Evolutionary conservation across 2,797 vertebrate genomes (phyloP), one percentile per base, ranked within the genome.

Genomic region (Gymnoscopelus braueri): DNA sequence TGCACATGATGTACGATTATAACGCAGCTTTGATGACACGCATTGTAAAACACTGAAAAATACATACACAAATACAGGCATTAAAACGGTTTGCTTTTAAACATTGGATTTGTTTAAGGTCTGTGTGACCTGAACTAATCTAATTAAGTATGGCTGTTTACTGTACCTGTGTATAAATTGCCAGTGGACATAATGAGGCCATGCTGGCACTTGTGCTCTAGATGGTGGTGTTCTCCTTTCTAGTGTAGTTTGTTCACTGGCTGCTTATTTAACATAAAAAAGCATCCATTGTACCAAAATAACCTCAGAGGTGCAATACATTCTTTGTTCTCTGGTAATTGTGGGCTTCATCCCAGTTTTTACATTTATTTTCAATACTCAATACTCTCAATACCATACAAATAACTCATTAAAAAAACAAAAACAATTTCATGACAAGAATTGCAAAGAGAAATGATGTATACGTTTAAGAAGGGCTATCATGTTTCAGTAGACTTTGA

Each of bases 191-290:
- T 32, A 29, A 13, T 29, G 35, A 32, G 57, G 64, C 53, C 14
- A 19, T 71, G n/a, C 65, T 54, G 2, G 2, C 32, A 26, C 3
- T 55, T 54, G 32, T 61, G 55, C 80, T 77, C 75, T 79, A 84
- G 82, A 71, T 81, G 84, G 80, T 62, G 51, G 29, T 74, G 74
- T 84, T 79, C 66, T 74, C 71, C 71, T 63, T 76, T 48, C 26
- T 61, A 73, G 68, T 19, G 26, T 66, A n/a, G 58, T 47, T 60
- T 24, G 5, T 69, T 60, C 19, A 39, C 13, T 48, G n/a, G 19
- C 7, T 5, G 26, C 7, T 5, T 50, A 29, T 32, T 24, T 12
- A 44, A 44, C 2, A 49, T 48, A 14, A 49, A 32, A 5, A 3
- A 51, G 26, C 23, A 52, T n/a, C n/a, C 2, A 52, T 5, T 51